Conservation (phyloP, 2,888 invertebrate species). For the Lochmaea capreae region DNA sequence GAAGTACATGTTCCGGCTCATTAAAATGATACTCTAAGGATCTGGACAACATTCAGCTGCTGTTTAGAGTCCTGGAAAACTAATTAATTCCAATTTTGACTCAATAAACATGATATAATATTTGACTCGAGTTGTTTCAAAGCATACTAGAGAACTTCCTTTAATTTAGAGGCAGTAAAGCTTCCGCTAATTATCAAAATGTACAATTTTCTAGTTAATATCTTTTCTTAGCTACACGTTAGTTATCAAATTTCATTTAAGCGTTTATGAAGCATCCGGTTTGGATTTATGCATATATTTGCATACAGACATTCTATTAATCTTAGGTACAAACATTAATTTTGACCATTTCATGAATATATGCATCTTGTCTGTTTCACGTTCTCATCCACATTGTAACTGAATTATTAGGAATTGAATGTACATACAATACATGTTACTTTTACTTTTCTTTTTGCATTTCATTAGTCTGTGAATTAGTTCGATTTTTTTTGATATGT, state of each 20-base stretch:
- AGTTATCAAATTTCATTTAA: conserved; percentile 8
- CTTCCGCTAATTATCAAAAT: not conserved
- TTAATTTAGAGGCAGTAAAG: not conserved
- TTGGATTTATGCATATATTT: conserved; percentile 2
- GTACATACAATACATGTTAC: not conserved
- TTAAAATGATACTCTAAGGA: no score
- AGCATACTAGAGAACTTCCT: not conserved
- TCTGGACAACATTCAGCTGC: no score
- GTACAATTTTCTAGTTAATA: not conserved
- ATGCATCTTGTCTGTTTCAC: not conserved
- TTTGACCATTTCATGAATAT: conserved; percentile 15
- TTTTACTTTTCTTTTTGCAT: not conserved
- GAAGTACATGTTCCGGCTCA: no score
- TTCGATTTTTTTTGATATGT: no score
- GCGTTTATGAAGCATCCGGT: not conserved
- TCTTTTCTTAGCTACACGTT: not conserved
- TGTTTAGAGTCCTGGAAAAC: no score
- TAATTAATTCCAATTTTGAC: no score
- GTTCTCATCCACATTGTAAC: not conserved
- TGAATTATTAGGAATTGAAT: not conserved
- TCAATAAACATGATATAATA: not conserved
- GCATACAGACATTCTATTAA: conserved; percentile 10
- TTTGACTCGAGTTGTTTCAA: not conserved
- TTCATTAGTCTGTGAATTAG: no score
- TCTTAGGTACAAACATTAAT: conserved; percentile 16